phyloP scores from a whole-genome alignment of 1,140 invertebrate species.

The Drosophila ercepeae region DNA sequence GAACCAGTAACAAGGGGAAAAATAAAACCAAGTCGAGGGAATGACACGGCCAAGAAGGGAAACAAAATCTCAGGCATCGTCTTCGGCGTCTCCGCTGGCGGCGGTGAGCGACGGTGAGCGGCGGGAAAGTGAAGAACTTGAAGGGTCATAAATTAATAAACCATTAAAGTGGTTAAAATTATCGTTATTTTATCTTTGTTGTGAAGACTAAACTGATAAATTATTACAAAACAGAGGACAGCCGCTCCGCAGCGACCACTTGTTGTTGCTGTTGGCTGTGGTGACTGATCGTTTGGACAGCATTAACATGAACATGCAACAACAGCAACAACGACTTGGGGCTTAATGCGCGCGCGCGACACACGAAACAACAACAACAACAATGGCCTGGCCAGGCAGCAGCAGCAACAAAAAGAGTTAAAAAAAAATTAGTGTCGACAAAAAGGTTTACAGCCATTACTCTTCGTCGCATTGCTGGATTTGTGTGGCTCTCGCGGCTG shows the following conservation, averaged over 20 bases:
- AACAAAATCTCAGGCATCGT: conserved; percentile 59
- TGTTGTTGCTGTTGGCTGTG: conserved; percentile 44
- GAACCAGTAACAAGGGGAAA: conserved; percentile 24
- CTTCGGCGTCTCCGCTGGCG: conserved; percentile 20
- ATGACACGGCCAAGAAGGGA: conserved; percentile 14
- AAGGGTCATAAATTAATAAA: conserved; percentile 84
- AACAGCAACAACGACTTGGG: conserved; percentile 56
- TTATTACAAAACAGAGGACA: conserved; percentile 84
- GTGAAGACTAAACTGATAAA: conserved; percentile 83
- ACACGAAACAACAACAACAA: conserved; percentile 30
- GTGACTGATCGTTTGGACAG: conserved; percentile 79
- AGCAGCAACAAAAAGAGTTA: conserved; percentile 32
- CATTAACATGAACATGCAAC: conserved; percentile 79
- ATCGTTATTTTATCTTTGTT: conserved; percentile 83
- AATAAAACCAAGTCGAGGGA: conserved; percentile 21
- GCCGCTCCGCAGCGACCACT: conserved; percentile 30
- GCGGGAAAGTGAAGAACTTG: conserved; percentile 82
- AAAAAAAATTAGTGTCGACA: conserved; percentile 82
- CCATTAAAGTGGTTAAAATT: conserved; percentile 84
- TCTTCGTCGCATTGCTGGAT: conserved; percentile 55
- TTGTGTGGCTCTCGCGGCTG: conserved; percentile 28
- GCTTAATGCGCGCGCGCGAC: conserved; percentile 78
- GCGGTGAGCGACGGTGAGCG: conserved; percentile 74
- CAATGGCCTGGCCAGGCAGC: conserved; percentile 24
- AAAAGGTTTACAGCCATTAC: conserved; percentile 82